Percentiles rank a stretch among this genome's conserved stretches.
These are phyloP conservation scores for Sebastes kiyomatsui DNA, from an alignment of 2,797 vertebrate genomes.

Conservation along the genomic window DNA sequence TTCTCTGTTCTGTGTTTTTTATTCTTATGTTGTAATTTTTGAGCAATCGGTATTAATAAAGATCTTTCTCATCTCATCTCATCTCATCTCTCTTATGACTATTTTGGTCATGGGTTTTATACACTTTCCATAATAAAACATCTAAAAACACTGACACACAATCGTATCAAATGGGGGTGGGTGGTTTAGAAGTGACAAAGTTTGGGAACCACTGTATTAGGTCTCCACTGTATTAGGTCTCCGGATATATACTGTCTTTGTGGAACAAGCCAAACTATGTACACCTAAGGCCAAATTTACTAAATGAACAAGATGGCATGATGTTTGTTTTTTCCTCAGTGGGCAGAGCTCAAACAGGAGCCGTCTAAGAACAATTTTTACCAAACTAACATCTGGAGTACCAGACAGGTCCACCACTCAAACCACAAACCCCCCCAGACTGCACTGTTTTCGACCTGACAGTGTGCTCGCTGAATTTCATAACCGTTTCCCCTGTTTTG, in stretches of 20 bases:
- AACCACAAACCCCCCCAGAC: slow-evolving; percentile 71
- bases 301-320: background rate
- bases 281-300: background rate
- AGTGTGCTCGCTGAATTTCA: slow-evolving; percentile 59
- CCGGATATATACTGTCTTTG: background rate
- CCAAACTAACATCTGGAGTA: slow-evolving; percentile 62
- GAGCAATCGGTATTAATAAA: no score
- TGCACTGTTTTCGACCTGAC: slow-evolving; percentile 49
- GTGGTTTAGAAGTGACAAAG: no score
- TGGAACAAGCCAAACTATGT: background rate
- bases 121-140: no score
- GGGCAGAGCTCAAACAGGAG: slow-evolving; percentile 40
- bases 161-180: no score
- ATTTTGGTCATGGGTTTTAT: no score
- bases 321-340: background rate
- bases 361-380: slow-evolving; percentile 61
- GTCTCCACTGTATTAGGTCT: no score
- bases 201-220: no score
- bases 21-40: no score
- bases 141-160: no score
- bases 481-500: slow-evolving; percentile 77
- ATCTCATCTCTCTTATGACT: no score
- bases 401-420: slow-evolving; percentile 41
- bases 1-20: no score
- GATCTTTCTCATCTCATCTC: no score